A percentile compares a stretch with the other conserved stretches of the same genome.
Conservation (phyloP, 2,113 vertebrate species). For the Bombycilla garrulus region DNA sequence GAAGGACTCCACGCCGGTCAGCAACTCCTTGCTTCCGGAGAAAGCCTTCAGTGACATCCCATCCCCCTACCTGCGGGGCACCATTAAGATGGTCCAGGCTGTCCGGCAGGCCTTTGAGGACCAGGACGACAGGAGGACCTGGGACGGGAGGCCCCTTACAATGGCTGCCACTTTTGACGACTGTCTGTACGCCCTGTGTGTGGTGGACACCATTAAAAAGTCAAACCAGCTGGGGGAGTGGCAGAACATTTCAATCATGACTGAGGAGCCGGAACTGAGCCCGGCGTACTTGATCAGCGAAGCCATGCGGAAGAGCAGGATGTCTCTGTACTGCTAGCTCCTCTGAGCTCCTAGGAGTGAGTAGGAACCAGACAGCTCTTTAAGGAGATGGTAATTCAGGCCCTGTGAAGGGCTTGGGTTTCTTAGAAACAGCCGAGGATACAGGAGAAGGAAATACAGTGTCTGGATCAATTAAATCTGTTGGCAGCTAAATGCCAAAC, state of each 20-base stretch:
- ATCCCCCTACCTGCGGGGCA: slow-evolving; percentile 90
- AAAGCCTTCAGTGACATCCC: slow-evolving; percentile 98
- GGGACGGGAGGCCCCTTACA: slow-evolving; percentile 92
- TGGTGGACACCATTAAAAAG: slow-evolving; percentile 97
- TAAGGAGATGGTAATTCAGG: background rate
- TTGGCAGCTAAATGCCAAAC: slow-evolving; percentile 17
- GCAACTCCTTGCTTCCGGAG: slow-evolving; percentile 88
- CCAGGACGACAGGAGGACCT: slow-evolving; percentile 94
- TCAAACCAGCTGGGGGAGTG: slow-evolving; percentile 96
- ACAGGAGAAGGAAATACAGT: background rate
- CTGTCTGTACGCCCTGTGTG: slow-evolving; percentile 94
- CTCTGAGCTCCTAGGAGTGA: background rate
- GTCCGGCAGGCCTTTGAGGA: slow-evolving; percentile 94
- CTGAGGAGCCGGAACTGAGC: slow-evolving; percentile 93
- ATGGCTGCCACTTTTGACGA: slow-evolving; percentile 99
- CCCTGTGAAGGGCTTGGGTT: background rate
- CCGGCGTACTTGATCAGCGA: slow-evolving; percentile 96
- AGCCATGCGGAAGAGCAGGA: slow-evolving; percentile 94
- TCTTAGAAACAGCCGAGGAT: background rate
- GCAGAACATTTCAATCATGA: slow-evolving; percentile 98
- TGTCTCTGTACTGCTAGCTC: slow-evolving; percentile 95
- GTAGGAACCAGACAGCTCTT: slow-evolving; percentile 6
- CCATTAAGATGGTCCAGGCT: slow-evolving; percentile 96
- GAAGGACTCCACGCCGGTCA: slow-evolving; percentile 87
- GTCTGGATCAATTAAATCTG: background rate